Evolutionary conservation across 2,888 invertebrate genomes (phyloP).

Genomic region (Atherix ibis): DNA sequence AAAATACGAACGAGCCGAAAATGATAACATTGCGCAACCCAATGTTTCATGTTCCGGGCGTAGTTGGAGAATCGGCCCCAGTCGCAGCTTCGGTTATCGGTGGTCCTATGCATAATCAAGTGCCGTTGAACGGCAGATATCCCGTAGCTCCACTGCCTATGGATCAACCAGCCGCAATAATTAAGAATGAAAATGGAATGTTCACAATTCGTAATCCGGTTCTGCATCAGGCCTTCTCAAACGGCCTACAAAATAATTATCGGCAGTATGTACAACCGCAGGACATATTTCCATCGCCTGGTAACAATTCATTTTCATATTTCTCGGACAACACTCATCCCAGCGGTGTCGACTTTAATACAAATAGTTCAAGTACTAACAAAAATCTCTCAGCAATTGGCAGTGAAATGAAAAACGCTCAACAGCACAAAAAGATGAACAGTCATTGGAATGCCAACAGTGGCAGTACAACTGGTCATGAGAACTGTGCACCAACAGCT

Average conservation of each 20-base stretch:
- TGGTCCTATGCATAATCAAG: too few species aligned
- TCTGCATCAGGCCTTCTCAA: conserved; percentile 17
- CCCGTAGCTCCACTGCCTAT: conserved; percentile 16
- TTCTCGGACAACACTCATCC: conserved; percentile 8
- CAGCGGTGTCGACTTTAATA: too few species aligned
- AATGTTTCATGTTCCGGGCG: conserved; percentile 43
- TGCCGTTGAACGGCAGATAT: conserved; percentile 11
- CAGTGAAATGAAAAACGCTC: conserved; percentile 10
- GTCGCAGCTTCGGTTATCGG: conserved; percentile 38
- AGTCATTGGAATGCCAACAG: neutral
- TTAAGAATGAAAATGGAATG: conserved; percentile 61
- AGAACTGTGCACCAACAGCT: neutral
- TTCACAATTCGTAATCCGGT: conserved; percentile 66
- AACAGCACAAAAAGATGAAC: conserved; percentile 7
- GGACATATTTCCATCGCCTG: neutral
- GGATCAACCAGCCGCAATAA: conserved; percentile 46
- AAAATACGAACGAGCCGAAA: conserved; percentile 35
- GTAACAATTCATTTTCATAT: conserved; percentile 6
- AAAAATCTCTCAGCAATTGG: conserved; percentile 11
- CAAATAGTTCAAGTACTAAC: neutral
- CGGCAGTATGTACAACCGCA: neutral
- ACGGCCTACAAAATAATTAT: conserved; percentile 4
- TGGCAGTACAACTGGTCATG: too few species aligned
- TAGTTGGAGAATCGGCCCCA: neutral
- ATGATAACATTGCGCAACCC: conserved; percentile 68